These are phyloP conservation scores for Protobothrops flavoviridis DNA, from an alignment of 2,113 vertebrate species.

Conservation along the genomic window DNA sequence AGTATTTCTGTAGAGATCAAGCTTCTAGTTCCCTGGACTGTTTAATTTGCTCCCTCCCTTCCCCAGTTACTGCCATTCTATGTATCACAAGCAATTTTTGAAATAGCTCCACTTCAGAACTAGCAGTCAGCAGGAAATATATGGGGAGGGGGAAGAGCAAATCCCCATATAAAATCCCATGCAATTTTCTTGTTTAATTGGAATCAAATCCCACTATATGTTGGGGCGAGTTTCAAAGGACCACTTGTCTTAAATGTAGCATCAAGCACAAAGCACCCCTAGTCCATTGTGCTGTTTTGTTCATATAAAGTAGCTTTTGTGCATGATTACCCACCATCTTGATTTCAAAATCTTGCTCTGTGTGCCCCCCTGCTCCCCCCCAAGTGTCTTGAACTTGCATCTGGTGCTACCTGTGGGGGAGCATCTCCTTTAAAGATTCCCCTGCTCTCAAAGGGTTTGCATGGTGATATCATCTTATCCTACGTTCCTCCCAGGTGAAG, in stretches of 20 bases:
- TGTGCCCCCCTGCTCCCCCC: background rate
- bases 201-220: background rate
- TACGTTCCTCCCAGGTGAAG: background rate
- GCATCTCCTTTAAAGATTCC: background rate
- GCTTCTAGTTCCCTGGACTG: background rate
- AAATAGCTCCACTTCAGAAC: background rate
- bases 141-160: fast-evolving
- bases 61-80: background rate
- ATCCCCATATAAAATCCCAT: background rate
- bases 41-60: background rate
- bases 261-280: background rate
- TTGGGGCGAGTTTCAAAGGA: background rate
- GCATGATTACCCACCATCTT: background rate
- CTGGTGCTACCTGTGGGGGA: background rate
- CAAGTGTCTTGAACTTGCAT: background rate
- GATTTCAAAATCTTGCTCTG: background rate
- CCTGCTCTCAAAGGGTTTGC: background rate
- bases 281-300: background rate
- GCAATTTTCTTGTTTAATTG: background rate
- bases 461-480: background rate
- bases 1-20: background rate
- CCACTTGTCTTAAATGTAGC: background rate
- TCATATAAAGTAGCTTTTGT: background rate
- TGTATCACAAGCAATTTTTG: background rate
- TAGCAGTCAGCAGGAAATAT: background rate